These are phyloP conservation scores for Rhinatrema bivittatum DNA, from an alignment of 2,797 vertebrate species.

Conservation along the genomic window DNA sequence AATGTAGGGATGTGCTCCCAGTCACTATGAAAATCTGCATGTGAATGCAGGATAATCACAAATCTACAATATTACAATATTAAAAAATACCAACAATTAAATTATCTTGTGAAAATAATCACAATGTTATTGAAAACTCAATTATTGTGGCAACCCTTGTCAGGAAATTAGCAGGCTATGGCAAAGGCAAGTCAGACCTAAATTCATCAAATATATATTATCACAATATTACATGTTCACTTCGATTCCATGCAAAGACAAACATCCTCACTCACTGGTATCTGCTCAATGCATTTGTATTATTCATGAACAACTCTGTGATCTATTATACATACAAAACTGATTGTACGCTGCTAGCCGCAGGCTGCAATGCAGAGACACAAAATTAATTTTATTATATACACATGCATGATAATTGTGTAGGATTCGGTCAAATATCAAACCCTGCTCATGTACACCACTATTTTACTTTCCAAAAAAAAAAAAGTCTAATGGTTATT, in stretches of 20 bases:
- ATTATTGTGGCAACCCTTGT: conserved; percentile 98
- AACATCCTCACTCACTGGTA: conserved; percentile 89
- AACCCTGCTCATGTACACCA: conserved; percentile 73
- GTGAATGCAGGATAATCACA: conserved; percentile 97
- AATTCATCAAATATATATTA: conserved; percentile 99
- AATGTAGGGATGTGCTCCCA: conserved; percentile 90
- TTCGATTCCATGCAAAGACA: conserved; percentile 99
- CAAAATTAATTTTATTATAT: conserved; percentile 99
- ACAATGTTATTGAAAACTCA: conserved; percentile 99
- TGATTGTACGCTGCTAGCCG: conserved; percentile 90
- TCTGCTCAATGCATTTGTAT: conserved; percentile 92
- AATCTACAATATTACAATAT: conserved; percentile 98
- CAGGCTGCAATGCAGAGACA: conserved; percentile 85
- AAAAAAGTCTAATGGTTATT: too few relatives aligned
- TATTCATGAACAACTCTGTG: conserved; percentile 99
- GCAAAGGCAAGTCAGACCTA: conserved; percentile 96
- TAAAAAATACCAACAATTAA: conserved; percentile 99
- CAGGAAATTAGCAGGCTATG: conserved; percentile 98
- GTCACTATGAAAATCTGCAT: conserved; percentile 91
- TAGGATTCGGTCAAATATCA: conserved; percentile 88
- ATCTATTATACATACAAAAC: conserved; percentile 99
- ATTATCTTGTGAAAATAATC: conserved; percentile 99
- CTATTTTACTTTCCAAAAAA: conserved; percentile 57
- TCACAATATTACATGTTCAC: conserved; percentile 99
- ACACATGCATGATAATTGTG: conserved; percentile 98